These are phyloP conservation scores for Pollachius pollachius DNA, from an alignment of 2,113 vertebrate genomes.

Conservation along the genomic window DNA sequence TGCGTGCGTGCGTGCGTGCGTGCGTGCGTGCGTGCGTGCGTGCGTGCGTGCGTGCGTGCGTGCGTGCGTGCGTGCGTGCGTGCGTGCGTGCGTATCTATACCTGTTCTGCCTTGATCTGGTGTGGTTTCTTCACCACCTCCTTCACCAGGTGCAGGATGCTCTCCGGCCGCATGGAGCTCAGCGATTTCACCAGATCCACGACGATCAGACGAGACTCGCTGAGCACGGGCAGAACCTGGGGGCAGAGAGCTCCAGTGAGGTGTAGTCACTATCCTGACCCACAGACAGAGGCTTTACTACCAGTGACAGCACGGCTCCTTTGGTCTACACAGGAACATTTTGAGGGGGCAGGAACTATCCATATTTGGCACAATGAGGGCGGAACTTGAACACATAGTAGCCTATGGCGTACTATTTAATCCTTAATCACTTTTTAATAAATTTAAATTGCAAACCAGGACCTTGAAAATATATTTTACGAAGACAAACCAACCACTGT, in stretches of 20 bases:
- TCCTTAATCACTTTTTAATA: too few species aligned
- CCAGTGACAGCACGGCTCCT: not conserved
- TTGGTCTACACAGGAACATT: not conserved
- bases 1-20: too few species aligned
- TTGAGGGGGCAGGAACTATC: not conserved
- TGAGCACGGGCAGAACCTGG: constrained; percentile 82
- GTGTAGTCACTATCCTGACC: too few species aligned
- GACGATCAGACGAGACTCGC: constrained; percentile 79
- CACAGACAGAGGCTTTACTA: too few species aligned
- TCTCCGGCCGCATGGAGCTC: constrained; percentile 78
- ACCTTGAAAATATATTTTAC: too few species aligned
- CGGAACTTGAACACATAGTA: too few species aligned
- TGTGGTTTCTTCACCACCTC: constrained; percentile 95
- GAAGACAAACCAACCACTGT: too few species aligned
- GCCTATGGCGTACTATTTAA: too few species aligned
- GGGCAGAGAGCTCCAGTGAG: not conserved
- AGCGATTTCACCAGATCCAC: constrained; percentile 88
- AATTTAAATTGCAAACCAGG: too few species aligned
- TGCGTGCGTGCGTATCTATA: constrained; percentile 38
- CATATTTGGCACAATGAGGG: too few species aligned
- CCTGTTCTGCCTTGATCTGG: constrained; percentile 90
- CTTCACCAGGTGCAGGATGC: constrained; percentile 85
- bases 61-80: not conserved
- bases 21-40: too few species aligned
- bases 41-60: too few species aligned